Conservation (phyloP, 2,888 invertebrate species). For the Neoascia interrupta region DNA sequence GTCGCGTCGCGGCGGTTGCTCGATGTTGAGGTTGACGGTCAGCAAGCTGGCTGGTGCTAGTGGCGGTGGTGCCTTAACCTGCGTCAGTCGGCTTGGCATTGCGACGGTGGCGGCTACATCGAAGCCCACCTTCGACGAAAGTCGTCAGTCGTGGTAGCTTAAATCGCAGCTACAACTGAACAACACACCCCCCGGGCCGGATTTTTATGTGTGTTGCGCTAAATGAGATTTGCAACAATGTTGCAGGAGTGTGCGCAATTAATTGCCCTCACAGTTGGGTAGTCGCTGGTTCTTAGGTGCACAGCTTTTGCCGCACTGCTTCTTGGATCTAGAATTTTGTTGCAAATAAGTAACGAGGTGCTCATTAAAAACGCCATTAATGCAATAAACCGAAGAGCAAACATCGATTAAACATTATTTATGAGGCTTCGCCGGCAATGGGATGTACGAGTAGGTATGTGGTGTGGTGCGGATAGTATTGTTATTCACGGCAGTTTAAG, state of each 20-base stretch:
- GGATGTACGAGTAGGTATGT: neutral
- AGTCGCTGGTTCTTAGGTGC: conserved; percentile 25
- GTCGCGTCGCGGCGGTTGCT: conserved; percentile 7
- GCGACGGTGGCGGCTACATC: neutral
- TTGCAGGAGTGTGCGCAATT: conserved; percentile 77
- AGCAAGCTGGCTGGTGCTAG: neutral
- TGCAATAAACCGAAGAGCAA: conserved; percentile 80
- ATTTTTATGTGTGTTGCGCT: conserved; percentile 74
- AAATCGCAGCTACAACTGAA: too few relatives aligned
- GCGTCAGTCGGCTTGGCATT: neutral
- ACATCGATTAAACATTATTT: conserved; percentile 80
- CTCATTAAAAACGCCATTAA: conserved; percentile 80
- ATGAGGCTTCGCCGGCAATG: conserved; percentile 78
- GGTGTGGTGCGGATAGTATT: neutral
- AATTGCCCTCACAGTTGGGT: conserved; percentile 72
- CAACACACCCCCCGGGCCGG: conserved; percentile 2
- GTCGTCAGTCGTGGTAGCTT: neutral
- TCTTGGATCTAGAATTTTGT: conserved; percentile 74
- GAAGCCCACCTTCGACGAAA: conserved; percentile 59
- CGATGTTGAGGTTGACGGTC: neutral
- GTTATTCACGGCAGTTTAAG: neutral
- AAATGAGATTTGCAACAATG: conserved; percentile 76
- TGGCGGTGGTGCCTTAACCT: neutral
- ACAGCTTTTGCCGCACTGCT: neutral
- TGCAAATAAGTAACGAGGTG: conserved; percentile 77